phyloP scores from a whole-genome alignment of 2,797 vertebrate species.

The Arctocebus calabarensis region DNA sequence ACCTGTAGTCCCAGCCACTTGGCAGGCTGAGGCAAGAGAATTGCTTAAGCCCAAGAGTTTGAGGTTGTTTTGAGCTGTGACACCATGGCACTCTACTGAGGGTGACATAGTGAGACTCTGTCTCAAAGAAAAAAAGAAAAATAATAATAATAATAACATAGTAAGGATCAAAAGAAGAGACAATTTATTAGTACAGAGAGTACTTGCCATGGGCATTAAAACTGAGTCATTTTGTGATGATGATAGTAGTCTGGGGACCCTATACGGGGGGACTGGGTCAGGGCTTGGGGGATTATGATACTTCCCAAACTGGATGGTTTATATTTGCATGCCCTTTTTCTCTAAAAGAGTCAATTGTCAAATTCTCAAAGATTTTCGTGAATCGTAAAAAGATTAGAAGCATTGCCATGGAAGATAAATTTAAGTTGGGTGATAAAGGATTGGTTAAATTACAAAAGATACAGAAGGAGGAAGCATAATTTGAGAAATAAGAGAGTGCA shows the following conservation, averaged over 20 bases:
- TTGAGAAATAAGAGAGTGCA: background rate
- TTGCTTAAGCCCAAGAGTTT: too few relatives aligned
- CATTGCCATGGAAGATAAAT: background rate
- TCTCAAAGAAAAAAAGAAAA: too few relatives aligned
- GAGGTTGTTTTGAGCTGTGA: too few relatives aligned
- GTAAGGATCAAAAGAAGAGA: background rate
- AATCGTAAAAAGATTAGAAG: constrained; percentile 2
- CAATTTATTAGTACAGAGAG: background rate
- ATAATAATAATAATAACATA: background rate
- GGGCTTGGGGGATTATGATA: background rate
- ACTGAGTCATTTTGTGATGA: background rate
- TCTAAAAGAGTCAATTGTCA: background rate
- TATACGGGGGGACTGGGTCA: background rate
- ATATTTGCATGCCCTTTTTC: background rate
- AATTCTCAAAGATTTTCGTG: background rate
- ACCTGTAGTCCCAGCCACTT: too few relatives aligned
- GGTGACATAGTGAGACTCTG: too few relatives aligned
- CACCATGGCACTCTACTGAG: too few relatives aligned
- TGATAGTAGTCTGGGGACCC: background rate
- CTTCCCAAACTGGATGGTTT: background rate
- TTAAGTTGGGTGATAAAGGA: background rate
- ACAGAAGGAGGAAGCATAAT: background rate
- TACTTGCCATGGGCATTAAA: background rate
- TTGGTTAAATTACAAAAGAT: constrained; percentile 14
- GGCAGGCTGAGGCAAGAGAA: too few relatives aligned